A percentile compares a stretch with the other conserved stretches of the same genome.
These are phyloP conservation scores for Clamator glandarius DNA, from an alignment of 2,797 vertebrate species.

Conservation along the genomic window DNA sequence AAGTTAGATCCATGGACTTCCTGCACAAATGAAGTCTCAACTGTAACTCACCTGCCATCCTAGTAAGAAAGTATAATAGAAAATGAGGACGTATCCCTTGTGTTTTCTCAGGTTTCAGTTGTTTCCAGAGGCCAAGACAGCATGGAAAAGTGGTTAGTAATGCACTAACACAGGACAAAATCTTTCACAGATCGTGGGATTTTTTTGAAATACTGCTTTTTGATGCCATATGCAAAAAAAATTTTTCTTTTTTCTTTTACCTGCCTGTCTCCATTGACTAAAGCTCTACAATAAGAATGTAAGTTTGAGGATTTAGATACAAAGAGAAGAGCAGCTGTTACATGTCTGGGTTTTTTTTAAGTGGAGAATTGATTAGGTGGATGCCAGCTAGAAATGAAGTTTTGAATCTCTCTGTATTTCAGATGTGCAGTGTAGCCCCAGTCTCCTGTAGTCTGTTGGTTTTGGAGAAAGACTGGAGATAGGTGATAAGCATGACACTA, in stretches of 20 bases:
- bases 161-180: not conserved
- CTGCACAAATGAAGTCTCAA: slow-evolving; percentile 39
- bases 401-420: not conserved
- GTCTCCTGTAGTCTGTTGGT: not conserved
- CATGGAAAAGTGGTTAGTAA: slow-evolving; percentile 49
- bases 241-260: not conserved
- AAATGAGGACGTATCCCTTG: slow-evolving; percentile 25
- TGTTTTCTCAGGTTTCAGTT: slow-evolving; percentile 55
- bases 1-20: slow-evolving; percentile 37
- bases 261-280: not conserved
- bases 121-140: slow-evolving; percentile 46
- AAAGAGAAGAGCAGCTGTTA: not conserved
- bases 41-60: slow-evolving; percentile 49
- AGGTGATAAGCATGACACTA: not conserved
- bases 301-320: not conserved
- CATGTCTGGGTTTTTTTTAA: accelerated
- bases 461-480: not conserved
- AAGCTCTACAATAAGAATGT: not conserved
- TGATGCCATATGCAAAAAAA: slow-evolving; percentile 3
- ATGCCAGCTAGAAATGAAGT: not conserved
- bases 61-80: slow-evolving; percentile 53
- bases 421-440: not conserved
- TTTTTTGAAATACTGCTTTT: not conserved
- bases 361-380: not conserved
- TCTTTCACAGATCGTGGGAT: not conserved